phyloP scores from a whole-genome alignment of 2,797 vertebrate species.

The Streptopelia turtur region DNA sequence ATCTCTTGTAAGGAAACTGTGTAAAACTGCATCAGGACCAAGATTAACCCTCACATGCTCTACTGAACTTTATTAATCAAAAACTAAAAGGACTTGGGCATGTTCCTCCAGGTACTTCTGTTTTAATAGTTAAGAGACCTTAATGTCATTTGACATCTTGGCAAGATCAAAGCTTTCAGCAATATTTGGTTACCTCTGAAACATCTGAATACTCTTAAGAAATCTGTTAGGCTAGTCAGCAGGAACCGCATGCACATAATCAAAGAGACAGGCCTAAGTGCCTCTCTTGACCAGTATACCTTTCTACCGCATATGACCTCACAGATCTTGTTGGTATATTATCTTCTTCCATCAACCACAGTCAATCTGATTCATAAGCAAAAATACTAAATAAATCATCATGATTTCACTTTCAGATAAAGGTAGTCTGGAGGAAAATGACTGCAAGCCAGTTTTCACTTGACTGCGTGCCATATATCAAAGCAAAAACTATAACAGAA shows the following conservation, averaged over 20 bases:
- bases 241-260: not conserved
- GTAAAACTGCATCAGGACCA: not conserved
- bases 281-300: not conserved
- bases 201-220: not conserved
- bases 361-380: not conserved
- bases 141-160: not conserved
- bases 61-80: not conserved
- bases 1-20: not conserved
- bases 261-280: not conserved
- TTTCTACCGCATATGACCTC: not conserved
- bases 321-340: not conserved
- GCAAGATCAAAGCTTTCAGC: not conserved
- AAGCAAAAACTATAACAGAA: not conserved
- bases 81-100: not conserved
- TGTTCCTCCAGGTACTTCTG: not conserved
- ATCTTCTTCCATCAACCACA: not conserved
- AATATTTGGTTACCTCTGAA: not conserved
- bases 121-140: not conserved
- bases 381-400: slow-evolving; percentile 21
- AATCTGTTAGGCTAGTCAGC: not conserved
- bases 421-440: not conserved
- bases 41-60: not conserved
- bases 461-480: not conserved
- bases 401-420: not conserved
- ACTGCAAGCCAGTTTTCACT: not conserved